phyloP scores from a whole-genome alignment of 2,797 vertebrate genomes.

The Falco novaeseelandiae region DNA sequence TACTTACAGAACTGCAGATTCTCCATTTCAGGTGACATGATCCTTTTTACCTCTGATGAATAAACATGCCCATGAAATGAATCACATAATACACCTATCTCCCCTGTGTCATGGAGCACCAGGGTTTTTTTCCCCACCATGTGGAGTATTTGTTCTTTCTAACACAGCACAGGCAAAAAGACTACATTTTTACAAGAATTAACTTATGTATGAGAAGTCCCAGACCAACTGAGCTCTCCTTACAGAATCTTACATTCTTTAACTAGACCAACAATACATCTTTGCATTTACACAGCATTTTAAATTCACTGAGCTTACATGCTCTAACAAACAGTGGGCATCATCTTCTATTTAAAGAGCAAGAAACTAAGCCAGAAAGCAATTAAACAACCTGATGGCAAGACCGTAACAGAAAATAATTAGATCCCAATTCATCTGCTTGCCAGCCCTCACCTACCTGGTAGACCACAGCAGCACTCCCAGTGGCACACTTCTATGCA shows the following conservation, averaged over 20 bases:
- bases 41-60: background rate
- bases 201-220: background rate
- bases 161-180: background rate
- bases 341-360: background rate
- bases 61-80: fast-evolving
- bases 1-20: background rate
- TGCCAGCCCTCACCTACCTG: background rate
- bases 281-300: background rate
- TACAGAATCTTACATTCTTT: background rate
- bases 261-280: background rate
- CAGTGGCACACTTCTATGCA: background rate
- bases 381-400: background rate
- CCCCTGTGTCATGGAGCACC: background rate
- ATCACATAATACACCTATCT: background rate
- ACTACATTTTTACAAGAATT: background rate
- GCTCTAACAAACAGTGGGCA: background rate
- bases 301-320: background rate
- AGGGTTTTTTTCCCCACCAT: background rate
- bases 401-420: background rate
- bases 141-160: background rate
- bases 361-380: background rate
- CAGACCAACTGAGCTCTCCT: background rate
- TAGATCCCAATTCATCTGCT: background rate
- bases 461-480: background rate
- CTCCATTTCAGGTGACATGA: background rate